Conservation (phyloP, 2,888 invertebrate genomes). For the Eremobia ochroleuca region DNA sequence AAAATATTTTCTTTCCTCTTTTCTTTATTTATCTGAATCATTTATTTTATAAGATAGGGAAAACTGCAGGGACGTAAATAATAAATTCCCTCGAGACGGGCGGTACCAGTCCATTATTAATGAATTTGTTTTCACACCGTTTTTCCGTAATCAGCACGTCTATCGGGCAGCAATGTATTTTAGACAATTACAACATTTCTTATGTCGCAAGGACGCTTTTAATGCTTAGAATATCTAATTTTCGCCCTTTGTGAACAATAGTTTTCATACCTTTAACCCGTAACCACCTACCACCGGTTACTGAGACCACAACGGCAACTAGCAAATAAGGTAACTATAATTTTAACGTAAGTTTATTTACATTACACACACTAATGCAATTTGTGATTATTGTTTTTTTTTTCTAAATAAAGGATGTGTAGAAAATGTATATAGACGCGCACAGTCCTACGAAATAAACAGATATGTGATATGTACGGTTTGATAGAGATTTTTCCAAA, state of each 20-base stretch:
- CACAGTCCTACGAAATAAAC: too few relatives aligned
- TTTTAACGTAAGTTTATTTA: too few relatives aligned
- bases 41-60: background rate
- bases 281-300: too few relatives aligned
- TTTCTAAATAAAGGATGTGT: too few relatives aligned
- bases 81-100: conserved; percentile 21
- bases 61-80: conserved; percentile 15
- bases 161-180: background rate
- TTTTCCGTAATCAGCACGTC: conserved; percentile 7
- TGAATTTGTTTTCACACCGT: conserved; percentile 21
- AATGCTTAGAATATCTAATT: background rate
- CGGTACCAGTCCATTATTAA: conserved; percentile 19
- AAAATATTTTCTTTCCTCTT: background rate
- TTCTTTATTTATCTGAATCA: background rate
- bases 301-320: too few relatives aligned
- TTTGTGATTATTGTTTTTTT: too few relatives aligned
- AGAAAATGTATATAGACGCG: too few relatives aligned
- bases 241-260: background rate
- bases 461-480: too few relatives aligned
- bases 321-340: too few relatives aligned
- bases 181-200: background rate
- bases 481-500: too few relatives aligned
- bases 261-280: too few relatives aligned
- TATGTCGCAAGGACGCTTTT: background rate
- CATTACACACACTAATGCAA: too few relatives aligned